Conservation (phyloP, 2,888 invertebrate genomes). For the Athalia rosae region DNA sequence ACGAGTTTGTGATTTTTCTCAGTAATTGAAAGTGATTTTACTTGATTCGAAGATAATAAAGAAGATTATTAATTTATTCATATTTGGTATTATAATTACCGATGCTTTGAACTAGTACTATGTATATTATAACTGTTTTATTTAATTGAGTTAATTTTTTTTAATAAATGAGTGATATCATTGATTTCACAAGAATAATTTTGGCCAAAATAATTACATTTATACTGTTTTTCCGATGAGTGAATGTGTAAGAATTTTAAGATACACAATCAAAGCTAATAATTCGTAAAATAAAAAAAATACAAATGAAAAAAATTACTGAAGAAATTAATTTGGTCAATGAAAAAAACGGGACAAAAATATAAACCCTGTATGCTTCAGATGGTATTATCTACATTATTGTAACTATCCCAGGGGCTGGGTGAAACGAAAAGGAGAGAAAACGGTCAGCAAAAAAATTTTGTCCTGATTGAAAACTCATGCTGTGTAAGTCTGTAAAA, state of each 20-base stretch:
- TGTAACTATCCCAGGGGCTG: slow-evolving; percentile 34
- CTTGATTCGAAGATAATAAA: too few species aligned
- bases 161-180: slow-evolving; percentile 2
- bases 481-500: slow-evolving; percentile 32
- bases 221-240: too few species aligned
- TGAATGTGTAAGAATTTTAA: neutral
- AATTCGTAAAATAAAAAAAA: neutral
- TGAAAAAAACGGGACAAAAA: slow-evolving; percentile 11
- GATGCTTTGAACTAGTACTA: neutral
- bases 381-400: slow-evolving; percentile 15
- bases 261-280: neutral
- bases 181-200: neutral
- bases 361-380: slow-evolving; percentile 27
- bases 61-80: too few species aligned
- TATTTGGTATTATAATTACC: neutral
- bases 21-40: too few species aligned
- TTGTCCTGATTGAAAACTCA: slow-evolving; percentile 34
- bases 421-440: slow-evolving; percentile 17
- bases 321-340: slow-evolving; percentile 28
- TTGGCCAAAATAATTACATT: neutral
- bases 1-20: too few species aligned
- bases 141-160: neutral
- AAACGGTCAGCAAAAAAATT: slow-evolving; percentile 19
- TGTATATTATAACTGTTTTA: neutral
- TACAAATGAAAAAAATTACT: neutral